Conservation (phyloP, 1,140 invertebrate genomes). For the Hestina assimilis region DNA sequence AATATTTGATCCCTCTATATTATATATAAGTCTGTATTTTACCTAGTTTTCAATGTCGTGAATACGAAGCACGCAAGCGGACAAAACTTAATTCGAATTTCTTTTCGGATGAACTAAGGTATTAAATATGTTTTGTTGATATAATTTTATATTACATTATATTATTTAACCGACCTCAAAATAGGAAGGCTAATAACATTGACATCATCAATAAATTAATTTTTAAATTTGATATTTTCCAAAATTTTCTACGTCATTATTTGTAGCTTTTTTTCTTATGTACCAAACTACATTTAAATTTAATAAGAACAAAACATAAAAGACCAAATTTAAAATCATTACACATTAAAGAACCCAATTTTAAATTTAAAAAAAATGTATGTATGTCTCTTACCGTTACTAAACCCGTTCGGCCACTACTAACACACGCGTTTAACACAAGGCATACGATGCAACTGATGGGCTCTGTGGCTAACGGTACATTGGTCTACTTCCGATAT, state of each 20-base stretch:
- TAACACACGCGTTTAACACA: conserved; percentile 29
- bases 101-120: too few relatives aligned
- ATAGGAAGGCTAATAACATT: too few relatives aligned
- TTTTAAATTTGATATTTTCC: too few relatives aligned
- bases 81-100: too few relatives aligned
- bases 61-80: conserved; percentile 17
- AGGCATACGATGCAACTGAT: conserved; percentile 31
- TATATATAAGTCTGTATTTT: background rate
- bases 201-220: too few relatives aligned
- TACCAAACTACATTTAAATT: background rate
- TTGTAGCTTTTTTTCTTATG: background rate
- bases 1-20: background rate
- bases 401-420: conserved; percentile 10
- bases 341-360: conserved; percentile 5
- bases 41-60: conserved; percentile 21
- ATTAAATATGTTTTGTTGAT: too few relatives aligned
- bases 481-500: conserved; percentile 37
- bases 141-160: too few relatives aligned
- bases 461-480: conserved; percentile 35
- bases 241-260: background rate
- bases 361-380: background rate
- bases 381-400: conserved; percentile 29
- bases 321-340: background rate
- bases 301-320: background rate
- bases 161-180: too few relatives aligned